Conservation (phyloP, 2,888 invertebrate species). For the Linyphia triangularis region DNA sequence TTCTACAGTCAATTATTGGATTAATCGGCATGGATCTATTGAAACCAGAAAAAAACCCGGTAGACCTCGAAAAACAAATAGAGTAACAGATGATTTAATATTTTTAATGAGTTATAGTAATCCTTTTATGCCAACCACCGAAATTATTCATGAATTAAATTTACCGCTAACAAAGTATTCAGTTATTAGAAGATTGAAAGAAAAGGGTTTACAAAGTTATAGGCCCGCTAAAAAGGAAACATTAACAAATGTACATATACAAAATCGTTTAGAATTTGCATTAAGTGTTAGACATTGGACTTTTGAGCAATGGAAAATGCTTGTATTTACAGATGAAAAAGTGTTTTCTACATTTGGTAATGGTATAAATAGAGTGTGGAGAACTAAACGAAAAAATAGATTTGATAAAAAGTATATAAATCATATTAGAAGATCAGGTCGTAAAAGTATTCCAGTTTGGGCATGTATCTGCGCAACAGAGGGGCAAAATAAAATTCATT, state of each 20-base stretch:
- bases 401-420: constrained; percentile 8
- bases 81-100: background rate
- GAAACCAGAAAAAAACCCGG: constrained; percentile 20
- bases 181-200: constrained; percentile 23
- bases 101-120: constrained; percentile 12
- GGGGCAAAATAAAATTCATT: background rate
- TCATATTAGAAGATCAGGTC: background rate
- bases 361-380: constrained; percentile 14
- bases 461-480: constrained; percentile 5
- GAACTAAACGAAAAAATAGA: background rate
- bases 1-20: constrained; percentile 29
- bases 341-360: constrained; percentile 26
- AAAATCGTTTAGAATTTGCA: constrained; percentile 38
- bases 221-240: background rate
- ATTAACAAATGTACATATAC: constrained; percentile 7
- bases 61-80: constrained; percentile 23
- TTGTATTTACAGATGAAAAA: constrained; percentile 43
- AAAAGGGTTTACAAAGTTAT: constrained; percentile 21
- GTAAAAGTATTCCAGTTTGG: constrained; percentile 21
- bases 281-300: constrained; percentile 1
- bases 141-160: background rate
- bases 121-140: constrained; percentile 32
- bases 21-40: background rate
- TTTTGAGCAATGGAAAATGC: background rate
- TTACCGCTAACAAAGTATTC: constrained; percentile 4